Conservation (phyloP, 2,113 vertebrate genomes). For the Cyanoderma ruficeps region DNA sequence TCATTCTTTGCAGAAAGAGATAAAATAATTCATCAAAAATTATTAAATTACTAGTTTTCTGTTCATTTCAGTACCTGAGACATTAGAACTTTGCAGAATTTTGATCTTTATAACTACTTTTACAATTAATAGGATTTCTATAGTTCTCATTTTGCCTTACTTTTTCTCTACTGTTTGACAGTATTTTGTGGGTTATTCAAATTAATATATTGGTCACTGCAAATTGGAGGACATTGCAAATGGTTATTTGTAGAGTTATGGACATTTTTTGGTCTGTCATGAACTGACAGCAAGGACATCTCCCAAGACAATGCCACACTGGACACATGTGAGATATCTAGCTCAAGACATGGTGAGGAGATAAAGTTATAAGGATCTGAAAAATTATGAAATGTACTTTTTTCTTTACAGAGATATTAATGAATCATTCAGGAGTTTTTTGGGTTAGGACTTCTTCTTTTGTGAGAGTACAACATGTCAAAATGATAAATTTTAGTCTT, state of each 20-base stretch:
- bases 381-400: not conserved
- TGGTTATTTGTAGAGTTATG: not conserved
- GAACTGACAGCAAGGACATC: not conserved
- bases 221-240: not conserved
- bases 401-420: not conserved
- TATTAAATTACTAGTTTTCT: not conserved
- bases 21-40: not conserved
- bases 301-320: not conserved
- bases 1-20: not conserved
- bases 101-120: not conserved
- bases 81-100: not conserved
- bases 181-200: not conserved
- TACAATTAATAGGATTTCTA: not conserved
- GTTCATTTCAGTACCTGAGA: not conserved
- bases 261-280: not conserved
- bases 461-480: not conserved
- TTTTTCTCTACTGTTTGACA: not conserved
- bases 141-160: not conserved
- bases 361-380: not conserved
- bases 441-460: not conserved
- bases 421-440: not conserved
- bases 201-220: not conserved
- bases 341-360: not conserved
- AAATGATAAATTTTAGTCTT: not conserved
- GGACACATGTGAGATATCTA: not conserved